Conservation (phyloP, 1,140 invertebrate genomes). For the Pogonomyrmex barbatus region DNA sequence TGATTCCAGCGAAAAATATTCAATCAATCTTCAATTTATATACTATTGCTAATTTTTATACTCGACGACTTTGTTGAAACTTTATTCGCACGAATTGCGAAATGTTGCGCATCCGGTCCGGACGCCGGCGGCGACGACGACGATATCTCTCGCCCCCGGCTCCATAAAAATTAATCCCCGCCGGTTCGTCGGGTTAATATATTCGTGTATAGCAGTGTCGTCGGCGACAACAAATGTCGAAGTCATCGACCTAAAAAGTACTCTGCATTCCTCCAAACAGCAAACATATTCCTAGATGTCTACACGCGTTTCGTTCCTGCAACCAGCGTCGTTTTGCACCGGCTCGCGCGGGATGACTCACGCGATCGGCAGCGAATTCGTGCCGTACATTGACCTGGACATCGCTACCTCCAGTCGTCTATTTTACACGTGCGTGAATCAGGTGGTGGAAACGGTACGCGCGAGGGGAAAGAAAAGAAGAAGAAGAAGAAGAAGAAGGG, state of each 20-base stretch:
- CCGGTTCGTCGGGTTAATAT: conserved; percentile 30
- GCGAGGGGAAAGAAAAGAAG: not conserved
- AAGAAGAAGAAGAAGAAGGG: not conserved
- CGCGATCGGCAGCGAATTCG: conserved; percentile 61
- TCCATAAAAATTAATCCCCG: conserved; percentile 41
- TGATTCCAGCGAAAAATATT: not conserved
- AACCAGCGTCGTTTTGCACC: not conserved
- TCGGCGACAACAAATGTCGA: conserved; percentile 19
- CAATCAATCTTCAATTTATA: not conserved
- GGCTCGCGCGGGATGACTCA: conserved; percentile 61
- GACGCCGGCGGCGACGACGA: not conserved
- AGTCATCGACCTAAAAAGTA: conserved; percentile 58
- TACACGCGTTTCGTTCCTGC: conserved; percentile 2
- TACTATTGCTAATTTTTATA: not conserved
- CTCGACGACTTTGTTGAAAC: not conserved
- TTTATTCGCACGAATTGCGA: not conserved
- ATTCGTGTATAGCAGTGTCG: conserved; percentile 37
- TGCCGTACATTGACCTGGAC: conserved; percentile 69
- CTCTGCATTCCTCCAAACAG: conserved; percentile 58
- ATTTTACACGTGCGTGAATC: conserved; percentile 64
- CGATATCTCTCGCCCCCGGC: not conserved
- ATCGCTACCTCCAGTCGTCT: conserved; percentile 52
- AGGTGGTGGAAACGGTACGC: not conserved
- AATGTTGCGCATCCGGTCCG: conserved; percentile 10
- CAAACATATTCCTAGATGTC: conserved; percentile 19